phyloP scores from a whole-genome alignment of 2,113 vertebrate species.

The Cettia cetti region DNA sequence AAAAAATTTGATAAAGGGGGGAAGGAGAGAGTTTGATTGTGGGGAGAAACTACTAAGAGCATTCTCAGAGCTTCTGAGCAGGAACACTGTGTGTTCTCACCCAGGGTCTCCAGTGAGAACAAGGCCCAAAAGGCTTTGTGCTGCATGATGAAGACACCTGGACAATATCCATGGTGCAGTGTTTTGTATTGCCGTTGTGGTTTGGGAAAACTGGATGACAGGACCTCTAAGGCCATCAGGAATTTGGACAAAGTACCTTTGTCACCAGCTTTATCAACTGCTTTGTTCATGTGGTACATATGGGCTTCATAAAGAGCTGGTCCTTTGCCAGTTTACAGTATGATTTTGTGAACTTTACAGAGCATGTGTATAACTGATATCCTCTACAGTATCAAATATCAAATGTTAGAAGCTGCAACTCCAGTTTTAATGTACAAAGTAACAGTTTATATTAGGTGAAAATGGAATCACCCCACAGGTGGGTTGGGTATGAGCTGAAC shows the following conservation, averaged over 20 bases:
- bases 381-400: neutral
- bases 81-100: neutral
- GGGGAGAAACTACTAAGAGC: neutral
- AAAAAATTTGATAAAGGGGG: neutral
- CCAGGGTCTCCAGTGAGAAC: neutral
- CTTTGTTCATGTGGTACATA: neutral
- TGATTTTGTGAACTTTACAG: neutral
- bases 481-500: neutral
- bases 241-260: neutral
- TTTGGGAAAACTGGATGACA: neutral
- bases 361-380: neutral
- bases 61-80: neutral
- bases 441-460: neutral
- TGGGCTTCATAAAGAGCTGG: neutral
- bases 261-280: neutral
- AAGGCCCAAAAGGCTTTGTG: rapidly evolving
- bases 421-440: neutral
- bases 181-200: neutral
- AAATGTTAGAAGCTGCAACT: neutral
- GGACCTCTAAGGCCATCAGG: neutral
- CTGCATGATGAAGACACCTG: neutral
- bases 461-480: neutral
- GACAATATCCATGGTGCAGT: neutral
- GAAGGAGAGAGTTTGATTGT: neutral
- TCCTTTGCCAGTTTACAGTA: neutral